Base-by-base conservation (phyloP, 2,888 invertebrate species). In the Clistopyga incitator region DNA sequence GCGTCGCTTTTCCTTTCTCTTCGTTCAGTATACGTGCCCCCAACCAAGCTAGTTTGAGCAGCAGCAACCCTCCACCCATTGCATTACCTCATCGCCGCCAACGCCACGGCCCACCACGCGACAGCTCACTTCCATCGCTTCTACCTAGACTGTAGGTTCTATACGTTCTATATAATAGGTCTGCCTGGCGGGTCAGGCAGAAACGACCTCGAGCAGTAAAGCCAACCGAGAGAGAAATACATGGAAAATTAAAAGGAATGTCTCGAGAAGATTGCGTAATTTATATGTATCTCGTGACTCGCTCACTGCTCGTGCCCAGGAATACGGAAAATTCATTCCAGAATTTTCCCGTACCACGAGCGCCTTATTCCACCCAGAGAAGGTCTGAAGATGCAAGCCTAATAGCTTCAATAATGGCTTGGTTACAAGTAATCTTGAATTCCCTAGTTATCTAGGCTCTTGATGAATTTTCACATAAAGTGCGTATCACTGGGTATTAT, bases 21-120 rank as follows among this genome's bases (percentile, higher is more conserved):
- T 80, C 81, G 81, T 86, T 85, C 85, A 83, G 38, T 64, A 64
- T 64, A 64, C 82, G 84, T 84, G 23, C 45, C 13, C 59, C 18
- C 1, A 10, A 18, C 47, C 47, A 50, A 70, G 61, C 38, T 34
- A 54, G 38, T 38, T n/a, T n/a, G n/a, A n/a, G n/a, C n/a, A 18
- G 38, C 18, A 20, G 11, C 64, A 10, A 25, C 38, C 61, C 61
- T 18, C 61, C 81, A 67, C 78, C 81, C 82, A 52, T 70, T 74
- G 34, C 77, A 56, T 75, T 78, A 70, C 59, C 56, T 59, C 70
- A 59, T 70, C 64, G 61, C 84, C 86, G 86, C 85, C 84, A 88
- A 88, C 88, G 87, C 85, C 87, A 87, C 86, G 11, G 68, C 68
- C 38, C 25, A 45, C 78, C 59, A 64, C 64, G 54, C 72, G 52